These are phyloP conservation scores for Thomomys bottae DNA, from an alignment of 2,113 vertebrate genomes.

Conservation along the genomic window DNA sequence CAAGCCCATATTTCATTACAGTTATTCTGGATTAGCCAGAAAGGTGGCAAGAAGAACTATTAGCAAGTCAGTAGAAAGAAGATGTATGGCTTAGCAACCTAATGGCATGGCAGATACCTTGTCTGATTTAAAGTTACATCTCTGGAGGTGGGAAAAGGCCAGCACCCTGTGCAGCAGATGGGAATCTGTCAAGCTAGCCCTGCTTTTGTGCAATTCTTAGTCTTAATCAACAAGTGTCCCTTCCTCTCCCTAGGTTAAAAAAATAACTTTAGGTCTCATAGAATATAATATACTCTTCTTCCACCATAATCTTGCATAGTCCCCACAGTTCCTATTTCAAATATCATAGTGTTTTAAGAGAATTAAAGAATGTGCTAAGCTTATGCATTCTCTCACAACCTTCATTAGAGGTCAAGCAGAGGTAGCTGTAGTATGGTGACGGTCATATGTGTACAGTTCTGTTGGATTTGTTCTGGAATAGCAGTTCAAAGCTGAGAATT, in stretches of 20 bases:
- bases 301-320: background rate
- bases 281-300: background rate
- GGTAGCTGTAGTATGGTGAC: too few species aligned
- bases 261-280: background rate
- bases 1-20: conserved; percentile 74
- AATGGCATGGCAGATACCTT: conserved; percentile 67
- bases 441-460: background rate
- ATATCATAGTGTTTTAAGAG: background rate
- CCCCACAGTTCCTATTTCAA: background rate
- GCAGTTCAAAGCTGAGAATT: background rate
- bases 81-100: conserved; percentile 66
- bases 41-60: conserved; percentile 74
- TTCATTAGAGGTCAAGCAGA: background rate
- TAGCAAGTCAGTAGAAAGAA: conserved; percentile 65
- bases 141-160: conserved; percentile 65
- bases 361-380: background rate
- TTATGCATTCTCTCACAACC: background rate
- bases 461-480: background rate
- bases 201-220: background rate
- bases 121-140: conserved; percentile 71
- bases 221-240: conserved; percentile 11
- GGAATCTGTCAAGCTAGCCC: conserved; percentile 52
- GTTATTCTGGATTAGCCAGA: conserved; percentile 65
- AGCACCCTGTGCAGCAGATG: background rate
- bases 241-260: background rate